A percentile compares a stretch with the other conserved stretches of the same genome.
phyloP scores from a whole-genome alignment of 2,113 vertebrate species.

The Mungos mungo region DNA sequence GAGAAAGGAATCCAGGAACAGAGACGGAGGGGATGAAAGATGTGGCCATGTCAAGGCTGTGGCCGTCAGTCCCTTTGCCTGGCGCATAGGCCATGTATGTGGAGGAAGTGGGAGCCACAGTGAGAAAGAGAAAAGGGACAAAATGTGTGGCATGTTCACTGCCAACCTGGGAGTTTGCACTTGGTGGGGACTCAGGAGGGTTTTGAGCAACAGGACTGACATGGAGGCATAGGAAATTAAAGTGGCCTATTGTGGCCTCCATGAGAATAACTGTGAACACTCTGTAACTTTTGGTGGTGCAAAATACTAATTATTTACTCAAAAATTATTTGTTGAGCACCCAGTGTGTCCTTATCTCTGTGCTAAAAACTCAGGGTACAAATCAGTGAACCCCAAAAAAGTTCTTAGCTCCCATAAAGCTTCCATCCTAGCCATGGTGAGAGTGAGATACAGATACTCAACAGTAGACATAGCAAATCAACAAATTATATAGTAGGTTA shows the following conservation, averaged over 20 bases:
- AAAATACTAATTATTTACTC: neutral
- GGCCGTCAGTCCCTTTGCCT: neutral
- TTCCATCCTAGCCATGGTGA: neutral
- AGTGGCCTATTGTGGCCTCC: neutral
- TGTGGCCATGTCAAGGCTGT: neutral
- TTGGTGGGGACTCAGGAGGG: neutral
- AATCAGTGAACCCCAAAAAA: neutral
- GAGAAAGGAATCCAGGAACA: neutral
- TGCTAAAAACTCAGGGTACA: neutral
- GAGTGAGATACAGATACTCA: neutral
- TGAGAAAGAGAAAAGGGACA: neutral
- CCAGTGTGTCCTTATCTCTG: neutral
- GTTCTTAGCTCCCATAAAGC: neutral
- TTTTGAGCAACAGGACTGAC: neutral
- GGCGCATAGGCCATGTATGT: rapidly evolving
- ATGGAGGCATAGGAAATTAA: neutral
- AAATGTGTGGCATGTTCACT: rapidly evolving
- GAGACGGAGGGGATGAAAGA: neutral
- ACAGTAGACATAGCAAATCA: neutral
- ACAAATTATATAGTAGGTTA: neutral
- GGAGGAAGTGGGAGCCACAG: neutral
- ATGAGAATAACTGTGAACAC: neutral
- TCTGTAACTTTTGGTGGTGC: neutral
- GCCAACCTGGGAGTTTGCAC: no score
- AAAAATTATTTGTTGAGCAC: neutral